Percentiles rank a stretch among this genome's conserved stretches.
Conservation (phyloP, 2,113 vertebrate genomes). For the Sceloporus undulatus region DNA sequence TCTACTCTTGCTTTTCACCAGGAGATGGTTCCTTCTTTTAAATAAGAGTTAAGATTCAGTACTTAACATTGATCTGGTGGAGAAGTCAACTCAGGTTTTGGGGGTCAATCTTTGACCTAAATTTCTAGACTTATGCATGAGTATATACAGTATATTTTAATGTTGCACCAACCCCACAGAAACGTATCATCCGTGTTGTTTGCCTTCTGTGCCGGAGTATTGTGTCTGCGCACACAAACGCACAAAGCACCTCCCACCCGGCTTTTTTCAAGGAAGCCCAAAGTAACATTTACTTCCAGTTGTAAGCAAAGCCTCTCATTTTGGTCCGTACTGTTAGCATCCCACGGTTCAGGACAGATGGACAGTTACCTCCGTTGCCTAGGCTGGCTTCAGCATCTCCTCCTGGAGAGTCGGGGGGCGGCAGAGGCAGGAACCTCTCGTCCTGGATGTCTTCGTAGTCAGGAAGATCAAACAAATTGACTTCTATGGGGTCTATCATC, state of each 20-base stretch:
- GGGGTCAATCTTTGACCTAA: no score
- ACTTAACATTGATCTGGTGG: no score
- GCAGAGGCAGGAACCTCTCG: slow-evolving; percentile 87
- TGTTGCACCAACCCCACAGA: no score
- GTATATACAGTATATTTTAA: no score
- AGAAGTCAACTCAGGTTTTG: no score
- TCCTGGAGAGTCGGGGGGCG: slow-evolving; percentile 88
- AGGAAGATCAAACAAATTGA: slow-evolving; percentile 74
- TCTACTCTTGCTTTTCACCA: no score
- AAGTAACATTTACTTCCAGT: not conserved
- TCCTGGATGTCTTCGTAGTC: slow-evolving; percentile 84
- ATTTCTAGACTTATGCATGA: no score
- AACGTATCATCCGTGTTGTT: no score
- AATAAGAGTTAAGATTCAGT: no score
- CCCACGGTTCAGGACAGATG: not conserved
- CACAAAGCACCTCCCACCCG: not conserved
- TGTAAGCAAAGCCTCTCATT: not conserved
- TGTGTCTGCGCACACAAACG: not conserved
- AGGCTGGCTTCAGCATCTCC: slow-evolving; percentile 72
- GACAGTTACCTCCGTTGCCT: slow-evolving; percentile 73
- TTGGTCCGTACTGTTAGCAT: no score
- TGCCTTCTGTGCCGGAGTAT: not conserved
- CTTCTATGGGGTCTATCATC: slow-evolving; percentile 80
- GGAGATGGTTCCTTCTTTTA: no score
- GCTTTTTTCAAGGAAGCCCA: not conserved